A percentile compares a stretch with the other conserved stretches of the same genome.
These are phyloP conservation scores for Lithophane leautieri DNA, from an alignment of 2,888 invertebrate species.

Conservation along the genomic window DNA sequence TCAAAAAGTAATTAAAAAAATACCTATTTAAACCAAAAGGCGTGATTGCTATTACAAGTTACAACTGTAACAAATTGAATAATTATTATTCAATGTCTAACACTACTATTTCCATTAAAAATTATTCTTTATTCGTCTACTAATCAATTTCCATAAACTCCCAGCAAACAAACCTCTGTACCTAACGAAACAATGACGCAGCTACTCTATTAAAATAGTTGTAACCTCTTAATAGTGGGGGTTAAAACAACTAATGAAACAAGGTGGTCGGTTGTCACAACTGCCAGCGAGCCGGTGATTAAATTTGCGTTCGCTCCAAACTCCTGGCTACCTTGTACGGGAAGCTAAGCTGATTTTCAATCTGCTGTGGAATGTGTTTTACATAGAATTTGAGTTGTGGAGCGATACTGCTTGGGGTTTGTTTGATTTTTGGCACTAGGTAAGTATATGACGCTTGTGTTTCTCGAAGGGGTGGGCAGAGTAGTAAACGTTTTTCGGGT, in stretches of 20 bases:
- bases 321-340: constrained; percentile 60
- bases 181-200: constrained; percentile 15
- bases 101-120: neutral
- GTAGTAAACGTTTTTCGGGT: neutral
- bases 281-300: constrained; percentile 67
- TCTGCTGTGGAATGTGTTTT: constrained; percentile 62
- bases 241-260: constrained; percentile 63
- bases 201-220: constrained; percentile 39
- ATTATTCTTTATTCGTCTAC: neutral
- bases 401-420: constrained; percentile 18
- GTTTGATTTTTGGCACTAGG: neutral
- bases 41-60: too few relatives aligned
- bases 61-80: too few relatives aligned
- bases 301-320: constrained; percentile 72
- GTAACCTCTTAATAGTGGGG: constrained; percentile 57
- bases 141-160: neutral
- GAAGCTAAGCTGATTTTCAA: constrained; percentile 69
- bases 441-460: neutral
- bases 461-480: neutral
- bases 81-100: too few relatives aligned
- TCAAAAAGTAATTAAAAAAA: too few relatives aligned
- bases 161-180: too few relatives aligned
- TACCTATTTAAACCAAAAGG: too few relatives aligned
- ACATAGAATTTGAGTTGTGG: constrained; percentile 47
- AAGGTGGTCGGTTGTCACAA: constrained; percentile 56